Percentiles rank a stretch among this genome's conserved stretches.
phyloP scores from a whole-genome alignment of 1,140 invertebrate species.

The Drosophila orena region DNA sequence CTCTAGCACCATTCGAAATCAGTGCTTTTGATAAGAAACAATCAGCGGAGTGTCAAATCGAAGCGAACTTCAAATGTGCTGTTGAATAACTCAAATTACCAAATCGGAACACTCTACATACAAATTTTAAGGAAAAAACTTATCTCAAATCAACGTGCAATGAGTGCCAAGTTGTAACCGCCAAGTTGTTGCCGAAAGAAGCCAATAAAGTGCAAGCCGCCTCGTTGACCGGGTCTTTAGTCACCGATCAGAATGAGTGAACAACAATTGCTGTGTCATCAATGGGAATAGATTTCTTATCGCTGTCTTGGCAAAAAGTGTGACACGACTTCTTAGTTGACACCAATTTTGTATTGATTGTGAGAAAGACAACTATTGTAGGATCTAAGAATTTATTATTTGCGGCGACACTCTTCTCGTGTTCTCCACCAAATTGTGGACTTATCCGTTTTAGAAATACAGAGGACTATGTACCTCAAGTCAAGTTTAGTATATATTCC shows the following conservation, averaged over 20 bases:
- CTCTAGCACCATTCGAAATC: conserved; percentile 83
- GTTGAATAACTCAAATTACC: background rate
- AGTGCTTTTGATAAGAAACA: conserved; percentile 79
- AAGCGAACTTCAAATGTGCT: conserved; percentile 5
- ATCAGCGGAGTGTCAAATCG: conserved; percentile 44
- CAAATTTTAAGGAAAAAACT: background rate
- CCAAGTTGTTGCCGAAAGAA: conserved; percentile 36
- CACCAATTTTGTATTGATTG: background rate
- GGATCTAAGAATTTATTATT: background rate
- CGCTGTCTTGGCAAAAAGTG: conserved; percentile 4
- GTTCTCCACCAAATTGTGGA: background rate
- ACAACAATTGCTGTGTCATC: conserved; percentile 28
- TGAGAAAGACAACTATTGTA: background rate
- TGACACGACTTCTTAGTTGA: background rate
- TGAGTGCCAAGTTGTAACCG: conserved; percentile 19
- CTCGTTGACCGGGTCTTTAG: conserved; percentile 23
- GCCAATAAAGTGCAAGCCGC: conserved; percentile 58
- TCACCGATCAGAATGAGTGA: conserved; percentile 27
- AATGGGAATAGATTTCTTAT: conserved; percentile 25
- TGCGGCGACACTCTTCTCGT: background rate
- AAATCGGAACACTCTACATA: background rate
- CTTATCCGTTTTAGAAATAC: too few relatives aligned
- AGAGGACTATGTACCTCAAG: background rate
- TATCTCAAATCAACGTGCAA: background rate
- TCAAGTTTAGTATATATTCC: too few relatives aligned